Evolutionary conservation across 2,888 invertebrate species (phyloP), one percentile per base, ranked within the genome.

Genomic region (Zelleria hepariella): DNA sequence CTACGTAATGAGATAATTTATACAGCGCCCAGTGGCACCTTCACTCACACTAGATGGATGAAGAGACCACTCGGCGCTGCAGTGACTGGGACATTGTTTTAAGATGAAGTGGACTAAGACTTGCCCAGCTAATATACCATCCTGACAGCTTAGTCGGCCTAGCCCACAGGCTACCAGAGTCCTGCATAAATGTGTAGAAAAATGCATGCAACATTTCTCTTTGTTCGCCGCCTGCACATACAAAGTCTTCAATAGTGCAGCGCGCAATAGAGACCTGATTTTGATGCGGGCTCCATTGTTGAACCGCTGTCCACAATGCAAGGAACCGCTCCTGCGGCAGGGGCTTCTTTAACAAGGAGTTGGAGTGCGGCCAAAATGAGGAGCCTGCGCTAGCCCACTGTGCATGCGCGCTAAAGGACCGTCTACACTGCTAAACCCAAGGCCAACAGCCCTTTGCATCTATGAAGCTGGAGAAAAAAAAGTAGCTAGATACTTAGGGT

Each of bases 291-390:
- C 55, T 27, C 24, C 55, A 27, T 47, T 57, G 25, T 57, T 56
- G 55, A 7, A 68, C 66, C 68, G 73, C 72, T 75, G 71, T 70
- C 66, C 68, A 71, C 74, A 76, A 68, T 76, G 78, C 76, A 77
- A 78, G 81, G 80, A 78, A 80, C 80, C 32, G 78, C 77, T 75
- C 74, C 75, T 73, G 77, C 80, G 77, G 32, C 75, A 71, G 76
- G 71, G 76, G 79, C 74, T 83, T 82, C 82, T 80, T 82, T 84
- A 82, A 85, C 86, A 85, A 85, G 86, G 77, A 74, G 68, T 83
- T 85, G 86, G 86, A 77, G 73, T 73, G 69, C 65, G 70, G 82
- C 86, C 86, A 84, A 84, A 79, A 80, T 74, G 78, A 77, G 75
- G 71, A 78, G 70, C 70, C 54, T n/a, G n/a, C n/a, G n/a, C 18